Percentiles rank a stretch among this genome's conserved stretches.
Evolutionary conservation across 2,888 invertebrate genomes (phyloP).

Genomic region (Kuschelorhynchus macadamiae): DNA sequence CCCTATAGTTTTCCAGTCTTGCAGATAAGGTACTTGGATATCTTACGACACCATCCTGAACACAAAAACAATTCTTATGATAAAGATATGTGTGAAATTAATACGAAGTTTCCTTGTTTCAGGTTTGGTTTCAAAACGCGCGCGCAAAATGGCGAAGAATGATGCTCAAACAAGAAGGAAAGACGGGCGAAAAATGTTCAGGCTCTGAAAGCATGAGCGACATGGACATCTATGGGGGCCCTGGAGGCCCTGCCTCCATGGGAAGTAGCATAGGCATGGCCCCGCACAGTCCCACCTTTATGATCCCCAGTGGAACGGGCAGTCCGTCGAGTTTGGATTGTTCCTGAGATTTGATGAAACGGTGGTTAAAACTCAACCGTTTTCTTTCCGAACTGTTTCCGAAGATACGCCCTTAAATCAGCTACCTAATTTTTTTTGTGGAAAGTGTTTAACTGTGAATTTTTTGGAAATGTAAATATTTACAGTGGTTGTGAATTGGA

Average conservation of each 20-base stretch:
- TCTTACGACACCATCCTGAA: no score
- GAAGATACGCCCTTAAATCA: no score
- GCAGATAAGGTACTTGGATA: no score
- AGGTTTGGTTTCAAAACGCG: slow-evolving; percentile 98
- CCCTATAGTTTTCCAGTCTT: no score
- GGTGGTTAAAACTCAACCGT: slow-evolving; percentile 1
- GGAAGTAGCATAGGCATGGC: slow-evolving; percentile 77
- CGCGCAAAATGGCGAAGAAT: slow-evolving; percentile 94
- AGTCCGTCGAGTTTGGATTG: slow-evolving; percentile 83
- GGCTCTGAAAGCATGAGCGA: slow-evolving; percentile 75
- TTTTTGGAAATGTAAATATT: no score
- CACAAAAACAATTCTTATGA: slow-evolving; percentile 37
- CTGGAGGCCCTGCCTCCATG: slow-evolving; percentile 73
- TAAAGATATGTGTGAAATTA: not conserved
- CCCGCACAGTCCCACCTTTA: slow-evolving; percentile 80
- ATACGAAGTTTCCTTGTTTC: slow-evolving; percentile 72
- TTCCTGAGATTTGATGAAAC: slow-evolving; percentile 71
- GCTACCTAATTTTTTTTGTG: no score
- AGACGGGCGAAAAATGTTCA: slow-evolving; percentile 79
- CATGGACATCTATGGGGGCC: slow-evolving; percentile 74
- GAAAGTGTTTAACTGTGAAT: no score
- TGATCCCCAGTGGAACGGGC: slow-evolving; percentile 76
- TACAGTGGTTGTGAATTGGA: no score
- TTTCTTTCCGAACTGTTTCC: not conserved
- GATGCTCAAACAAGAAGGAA: slow-evolving; percentile 86